Base-by-base conservation (phyloP, 2,888 invertebrate genomes). In the Oxytorus armatus region DNA sequence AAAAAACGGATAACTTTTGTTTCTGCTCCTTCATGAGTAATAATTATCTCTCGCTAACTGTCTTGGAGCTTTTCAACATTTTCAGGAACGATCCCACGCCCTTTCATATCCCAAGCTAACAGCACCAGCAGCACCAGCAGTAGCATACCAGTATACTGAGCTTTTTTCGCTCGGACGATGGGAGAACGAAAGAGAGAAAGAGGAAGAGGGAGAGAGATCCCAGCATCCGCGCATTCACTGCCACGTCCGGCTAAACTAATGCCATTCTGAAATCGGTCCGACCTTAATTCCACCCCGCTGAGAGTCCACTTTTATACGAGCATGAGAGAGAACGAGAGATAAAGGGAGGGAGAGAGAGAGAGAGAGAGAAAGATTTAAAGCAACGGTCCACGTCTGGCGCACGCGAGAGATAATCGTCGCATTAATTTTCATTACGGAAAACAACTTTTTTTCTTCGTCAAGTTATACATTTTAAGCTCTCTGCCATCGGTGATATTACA, bases 191-290 rank as follows among this genome's bases (percentile, higher is more conserved):
- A 53, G 53, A 18, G 16, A 18, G 42, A 23, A 36, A 16, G 14
- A 39, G 29, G 42, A 25, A 18, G 53, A 42, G 10, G 47, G 42
- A 55, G 25, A 55, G 23, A 65, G 55, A 77, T 74, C 44, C 57
- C 69, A 74, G 68, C 74, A 81, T 77, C 76, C 77, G 66, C 55
- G 59, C 55, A 59, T 76, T 59, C 66, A 39, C 39, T 42, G 63
- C 63, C 49, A 73, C 69, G 80, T 80, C 80, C 80, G 77, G 73
- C 77, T 80, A 73, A 77, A 80, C 80, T 80, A 77, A 80, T 81
- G 74, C 77, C 69, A 77, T 77, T 81, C 73, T 77, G 77, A 77
- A 81, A 81, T 77, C 77, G 68, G 77, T 21, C 65, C 69, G 69
- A 77, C 77, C 80, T 81, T 81, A 81, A 81, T 81, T 74, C 73